Evolutionary conservation across 2,113 vertebrate species (phyloP).

Genomic region (Egretta garzetta): DNA sequence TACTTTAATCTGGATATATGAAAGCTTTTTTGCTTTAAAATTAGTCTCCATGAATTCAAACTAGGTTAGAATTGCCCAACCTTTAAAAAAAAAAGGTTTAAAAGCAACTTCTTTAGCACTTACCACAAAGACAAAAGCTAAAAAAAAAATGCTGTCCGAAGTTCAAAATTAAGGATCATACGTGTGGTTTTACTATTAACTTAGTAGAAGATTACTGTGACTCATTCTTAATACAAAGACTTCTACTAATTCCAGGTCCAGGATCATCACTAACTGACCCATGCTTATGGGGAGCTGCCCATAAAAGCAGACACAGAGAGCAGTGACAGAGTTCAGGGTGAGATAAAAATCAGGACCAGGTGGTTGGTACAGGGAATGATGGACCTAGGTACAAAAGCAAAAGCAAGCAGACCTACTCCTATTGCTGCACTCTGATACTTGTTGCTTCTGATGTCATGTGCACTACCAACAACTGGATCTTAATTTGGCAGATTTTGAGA

Average conservation of each 20-base stretch:
- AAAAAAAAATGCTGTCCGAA: not conserved
- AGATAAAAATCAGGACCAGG: not conserved
- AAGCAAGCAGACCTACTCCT: not conserved
- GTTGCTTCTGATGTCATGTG: not conserved
- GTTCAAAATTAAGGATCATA: not conserved
- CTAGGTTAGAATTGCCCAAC: not conserved
- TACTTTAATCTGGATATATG: not conserved
- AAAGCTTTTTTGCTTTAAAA: not conserved
- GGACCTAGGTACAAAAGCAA: not conserved
- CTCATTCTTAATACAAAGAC: not conserved
- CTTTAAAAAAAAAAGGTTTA: not conserved
- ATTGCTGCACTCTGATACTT: not conserved
- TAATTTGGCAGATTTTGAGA: not conserved
- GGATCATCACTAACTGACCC: not conserved
- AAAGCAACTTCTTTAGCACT: not conserved
- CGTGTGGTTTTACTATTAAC: not conserved
- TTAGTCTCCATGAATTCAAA: not conserved
- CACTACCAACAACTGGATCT: not conserved
- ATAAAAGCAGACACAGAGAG: not conserved
- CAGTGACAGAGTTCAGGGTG: not conserved
- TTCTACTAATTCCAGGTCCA: not conserved
- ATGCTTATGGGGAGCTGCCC: not conserved
- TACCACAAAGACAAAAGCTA: accelerated
- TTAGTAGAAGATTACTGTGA: not conserved
- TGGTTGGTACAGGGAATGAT: not conserved